These are phyloP conservation scores for Bedellia somnulentella DNA, from an alignment of 2,888 invertebrate genomes.

Conservation along the genomic window DNA sequence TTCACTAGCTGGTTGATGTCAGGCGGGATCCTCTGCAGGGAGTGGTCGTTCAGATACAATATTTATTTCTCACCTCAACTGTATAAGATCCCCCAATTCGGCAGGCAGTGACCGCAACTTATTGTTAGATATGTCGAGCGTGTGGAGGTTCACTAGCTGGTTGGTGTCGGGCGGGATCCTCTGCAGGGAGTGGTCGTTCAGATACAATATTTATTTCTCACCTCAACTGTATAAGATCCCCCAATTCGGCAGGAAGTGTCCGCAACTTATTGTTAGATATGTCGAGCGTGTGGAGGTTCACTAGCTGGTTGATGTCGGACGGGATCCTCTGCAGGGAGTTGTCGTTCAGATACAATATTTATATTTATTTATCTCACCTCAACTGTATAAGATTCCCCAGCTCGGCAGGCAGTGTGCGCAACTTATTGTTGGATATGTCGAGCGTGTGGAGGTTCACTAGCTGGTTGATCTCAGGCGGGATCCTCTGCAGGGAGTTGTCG, in stretches of 20 bases:
- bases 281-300: conserved; percentile 86
- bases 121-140: conserved; percentile 92
- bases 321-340: conserved; percentile 92
- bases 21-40: conserved; percentile 85
- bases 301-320: conserved; percentile 83
- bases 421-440: conserved; percentile 93
- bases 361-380: conserved; percentile 77
- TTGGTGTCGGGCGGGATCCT: conserved; percentile 91
- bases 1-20: conserved; percentile 86
- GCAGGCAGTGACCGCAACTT: conserved; percentile 92
- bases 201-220: conserved; percentile 69
- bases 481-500: conserved; percentile 89
- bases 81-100: conserved; percentile 95
- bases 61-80: conserved; percentile 79
- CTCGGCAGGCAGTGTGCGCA: conserved; percentile 93
- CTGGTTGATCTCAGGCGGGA: conserved; percentile 89
- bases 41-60: conserved; percentile 97
- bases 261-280: conserved; percentile 93
- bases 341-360: conserved; percentile 93
- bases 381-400: conserved; percentile 94
- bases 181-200: conserved; percentile 93
- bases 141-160: conserved; percentile 78
- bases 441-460: conserved; percentile 83
- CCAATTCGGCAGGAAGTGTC: conserved; percentile 92
- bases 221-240: conserved; percentile 94